Conservation (phyloP, 2,113 vertebrate species). For the Seriola dumerili region DNA sequence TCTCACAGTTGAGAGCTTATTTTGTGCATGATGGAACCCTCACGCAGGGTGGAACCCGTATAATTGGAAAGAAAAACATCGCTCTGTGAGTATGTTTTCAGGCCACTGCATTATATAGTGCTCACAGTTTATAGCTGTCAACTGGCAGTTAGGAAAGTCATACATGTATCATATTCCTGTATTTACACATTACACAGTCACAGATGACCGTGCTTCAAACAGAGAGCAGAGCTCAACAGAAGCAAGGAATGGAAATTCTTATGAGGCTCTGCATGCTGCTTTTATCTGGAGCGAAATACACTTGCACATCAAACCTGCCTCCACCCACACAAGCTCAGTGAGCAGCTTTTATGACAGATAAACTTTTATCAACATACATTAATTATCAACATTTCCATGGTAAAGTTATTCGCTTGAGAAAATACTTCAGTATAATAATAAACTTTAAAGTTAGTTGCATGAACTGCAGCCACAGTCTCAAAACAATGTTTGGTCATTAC, state of each 20-base stretch:
- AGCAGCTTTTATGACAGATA: constrained; percentile 9
- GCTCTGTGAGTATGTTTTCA: constrained; percentile 23
- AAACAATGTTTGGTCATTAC: not conserved
- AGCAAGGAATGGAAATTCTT: constrained; percentile 39
- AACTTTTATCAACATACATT: constrained; percentile 32
- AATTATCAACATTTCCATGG: not conserved
- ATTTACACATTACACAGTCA: constrained; percentile 9
- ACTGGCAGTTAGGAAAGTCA: constrained; percentile 5
- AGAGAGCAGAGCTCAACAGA: constrained; percentile 13
- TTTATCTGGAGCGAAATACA: constrained; percentile 53
- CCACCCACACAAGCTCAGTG: constrained; percentile 42
- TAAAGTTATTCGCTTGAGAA: not conserved
- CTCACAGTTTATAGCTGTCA: constrained; percentile 1
- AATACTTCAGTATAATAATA: not conserved
- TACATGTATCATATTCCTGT: constrained; percentile 10
- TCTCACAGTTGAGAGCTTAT: constrained; percentile 23
- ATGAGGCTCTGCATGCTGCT: constrained; percentile 37
- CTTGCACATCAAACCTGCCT: constrained; percentile 34
- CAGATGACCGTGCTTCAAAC: constrained; percentile 13
- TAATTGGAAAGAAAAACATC: constrained; percentile 52
- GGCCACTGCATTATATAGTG: constrained; percentile 16
- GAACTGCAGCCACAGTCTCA: not conserved
- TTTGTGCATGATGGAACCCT: constrained; percentile 52
- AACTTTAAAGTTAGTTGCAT: not conserved
- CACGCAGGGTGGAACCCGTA: constrained; percentile 60